These are phyloP conservation scores for Carpatolechia fugitivella DNA, from an alignment of 2,888 invertebrate genomes.

Conservation along the genomic window DNA sequence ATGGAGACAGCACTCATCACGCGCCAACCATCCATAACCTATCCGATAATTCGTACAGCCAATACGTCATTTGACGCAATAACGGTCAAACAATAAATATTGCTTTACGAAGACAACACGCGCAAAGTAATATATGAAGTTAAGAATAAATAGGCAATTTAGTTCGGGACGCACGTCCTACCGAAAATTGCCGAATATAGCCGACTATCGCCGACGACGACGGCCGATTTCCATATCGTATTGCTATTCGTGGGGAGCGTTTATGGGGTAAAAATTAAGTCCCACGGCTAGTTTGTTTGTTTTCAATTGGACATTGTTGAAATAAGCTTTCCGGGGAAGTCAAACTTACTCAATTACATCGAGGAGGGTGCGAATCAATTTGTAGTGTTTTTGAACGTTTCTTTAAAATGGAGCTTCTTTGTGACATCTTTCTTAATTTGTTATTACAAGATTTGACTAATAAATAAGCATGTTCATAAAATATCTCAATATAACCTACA, in stretches of 20 bases:
- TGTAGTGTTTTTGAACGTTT: no score
- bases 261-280: slow-evolving; percentile 79
- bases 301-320: slow-evolving; percentile 56
- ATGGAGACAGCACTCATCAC: slow-evolving; percentile 35
- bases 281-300: slow-evolving; percentile 52
- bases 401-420: no score
- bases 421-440: no score
- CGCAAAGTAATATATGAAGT: slow-evolving; percentile 80
- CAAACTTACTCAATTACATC: not conserved
- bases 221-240: slow-evolving; percentile 75
- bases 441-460: no score
- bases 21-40: slow-evolving; percentile 55
- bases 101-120: slow-evolving; percentile 78
- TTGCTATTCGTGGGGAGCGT: slow-evolving; percentile 74
- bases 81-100: slow-evolving; percentile 79
- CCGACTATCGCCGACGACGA: slow-evolving; percentile 50
- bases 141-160: slow-evolving; percentile 81
- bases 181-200: slow-evolving; percentile 77
- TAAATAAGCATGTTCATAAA: no score
- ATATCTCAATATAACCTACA: no score
- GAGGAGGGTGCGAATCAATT: not conserved
- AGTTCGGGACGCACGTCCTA: slow-evolving; percentile 71
- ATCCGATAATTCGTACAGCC: slow-evolving; percentile 63
- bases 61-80: slow-evolving; percentile 78
- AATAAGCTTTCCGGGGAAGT: not conserved